Evolutionary conservation across 2,888 invertebrate species (phyloP).

Genomic region (Dynastes tityus): DNA sequence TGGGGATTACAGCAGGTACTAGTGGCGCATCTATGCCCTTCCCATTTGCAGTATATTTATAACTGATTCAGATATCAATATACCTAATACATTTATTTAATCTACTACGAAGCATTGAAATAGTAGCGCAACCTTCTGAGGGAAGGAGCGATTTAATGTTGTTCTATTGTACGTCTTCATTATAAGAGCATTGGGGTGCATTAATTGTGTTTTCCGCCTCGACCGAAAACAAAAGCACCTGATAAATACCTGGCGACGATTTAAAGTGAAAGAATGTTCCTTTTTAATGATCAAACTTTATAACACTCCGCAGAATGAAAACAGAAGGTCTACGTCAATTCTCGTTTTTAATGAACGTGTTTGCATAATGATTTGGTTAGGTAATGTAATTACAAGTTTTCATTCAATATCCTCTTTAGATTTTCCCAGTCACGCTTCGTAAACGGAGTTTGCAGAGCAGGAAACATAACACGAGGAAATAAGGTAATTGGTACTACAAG

Average conservation of each 20-base stretch:
- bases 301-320: background rate
- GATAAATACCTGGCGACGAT: background rate
- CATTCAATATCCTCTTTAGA: conserved; percentile 17
- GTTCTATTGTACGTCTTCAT: too few relatives aligned
- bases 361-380: conserved; percentile 14
- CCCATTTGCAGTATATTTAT: too few relatives aligned
- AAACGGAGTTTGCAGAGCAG: background rate
- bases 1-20: too few relatives aligned
- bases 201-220: background rate
- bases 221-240: background rate
- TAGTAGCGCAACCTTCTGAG: too few relatives aligned
- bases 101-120: too few relatives aligned
- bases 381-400: conserved; percentile 21
- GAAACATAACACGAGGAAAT: background rate
- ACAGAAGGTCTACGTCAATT: background rate
- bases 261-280: background rate
- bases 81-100: too few relatives aligned
- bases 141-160: too few relatives aligned
- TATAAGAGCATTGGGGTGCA: too few relatives aligned
- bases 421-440: background rate
- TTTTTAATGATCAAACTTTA: conserved; percentile 7
- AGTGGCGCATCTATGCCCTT: too few relatives aligned
- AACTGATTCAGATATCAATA: too few relatives aligned
- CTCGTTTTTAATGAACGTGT: background rate
- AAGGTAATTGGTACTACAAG: background rate